Percentiles rank a stretch among this genome's conserved stretches.
Conservation (phyloP, 2,797 vertebrate species). For the Diglossa cyanea region DNA sequence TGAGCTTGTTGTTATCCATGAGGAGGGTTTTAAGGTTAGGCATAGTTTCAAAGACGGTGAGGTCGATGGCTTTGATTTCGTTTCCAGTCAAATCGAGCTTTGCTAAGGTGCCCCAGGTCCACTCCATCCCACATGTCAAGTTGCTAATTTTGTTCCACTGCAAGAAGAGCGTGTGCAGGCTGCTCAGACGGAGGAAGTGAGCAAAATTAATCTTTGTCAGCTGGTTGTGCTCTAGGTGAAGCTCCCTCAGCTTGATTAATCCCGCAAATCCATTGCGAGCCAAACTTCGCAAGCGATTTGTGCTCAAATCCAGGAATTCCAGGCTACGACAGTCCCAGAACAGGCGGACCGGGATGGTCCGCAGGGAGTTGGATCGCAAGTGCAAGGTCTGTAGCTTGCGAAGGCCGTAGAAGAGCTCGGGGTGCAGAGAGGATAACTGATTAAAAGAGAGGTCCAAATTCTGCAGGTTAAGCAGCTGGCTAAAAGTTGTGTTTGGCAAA, state of each 20-base stretch:
- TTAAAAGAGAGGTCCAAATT: slow-evolving; percentile 99
- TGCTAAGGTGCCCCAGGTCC: slow-evolving; percentile 96
- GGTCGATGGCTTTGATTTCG: slow-evolving; percentile 89
- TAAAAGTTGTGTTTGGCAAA: slow-evolving; percentile 99
- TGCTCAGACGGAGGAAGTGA: slow-evolving; percentile 95
- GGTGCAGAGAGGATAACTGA: slow-evolving; percentile 95
- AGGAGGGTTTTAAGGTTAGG: slow-evolving; percentile 95
- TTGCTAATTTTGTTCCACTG: slow-evolving; percentile 99
- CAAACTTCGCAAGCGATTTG: slow-evolving; percentile 95
- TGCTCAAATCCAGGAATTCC: slow-evolving; percentile 96
- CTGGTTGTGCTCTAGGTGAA: slow-evolving; percentile 99
- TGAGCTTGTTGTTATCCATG: slow-evolving; percentile 98
- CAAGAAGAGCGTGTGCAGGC: slow-evolving; percentile 93
- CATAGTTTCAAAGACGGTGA: slow-evolving; percentile 94
- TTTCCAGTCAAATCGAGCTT: slow-evolving; percentile 96
- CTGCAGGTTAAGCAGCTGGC: slow-evolving; percentile 98
- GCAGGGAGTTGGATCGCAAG: slow-evolving; percentile 95
- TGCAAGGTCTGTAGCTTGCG: slow-evolving; percentile 97
- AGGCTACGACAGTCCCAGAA: slow-evolving; percentile 99
- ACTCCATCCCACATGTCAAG: slow-evolving; percentile 95
- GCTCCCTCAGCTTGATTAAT: slow-evolving; percentile 96
- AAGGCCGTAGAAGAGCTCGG: slow-evolving; percentile 95
- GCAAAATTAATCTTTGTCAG: slow-evolving; percentile 99
- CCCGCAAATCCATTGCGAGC: slow-evolving; percentile 98
- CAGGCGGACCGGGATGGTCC: slow-evolving; percentile 94